Evolutionary conservation across 2,113 vertebrate genomes (phyloP).

Genomic region (Aphyosemion australe): DNA sequence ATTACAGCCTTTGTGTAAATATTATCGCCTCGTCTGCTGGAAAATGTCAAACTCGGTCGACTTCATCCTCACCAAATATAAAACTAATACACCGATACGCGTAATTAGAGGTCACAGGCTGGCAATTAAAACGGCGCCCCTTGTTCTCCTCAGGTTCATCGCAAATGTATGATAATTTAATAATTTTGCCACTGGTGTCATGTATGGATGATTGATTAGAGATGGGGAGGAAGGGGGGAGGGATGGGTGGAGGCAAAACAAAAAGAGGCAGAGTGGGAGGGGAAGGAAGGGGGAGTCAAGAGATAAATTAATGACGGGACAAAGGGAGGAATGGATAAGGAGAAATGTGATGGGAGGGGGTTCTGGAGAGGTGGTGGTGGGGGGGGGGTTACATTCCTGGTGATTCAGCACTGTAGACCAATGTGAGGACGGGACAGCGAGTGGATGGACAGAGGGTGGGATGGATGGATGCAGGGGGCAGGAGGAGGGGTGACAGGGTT

Average conservation of each 20-base stretch:
- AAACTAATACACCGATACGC: conserved; percentile 69
- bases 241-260: conserved; percentile 46
- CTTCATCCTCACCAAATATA: conserved; percentile 67
- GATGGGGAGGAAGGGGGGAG: conserved; percentile 58
- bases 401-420: conserved; percentile 62
- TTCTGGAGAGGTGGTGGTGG: background rate
- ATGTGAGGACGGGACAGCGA: conserved; percentile 43
- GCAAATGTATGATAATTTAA: conserved; percentile 72
- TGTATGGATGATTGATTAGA: conserved; percentile 76
- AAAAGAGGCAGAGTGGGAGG: conserved; percentile 54
- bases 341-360: conserved; percentile 5
- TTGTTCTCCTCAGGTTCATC: conserved; percentile 60
- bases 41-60: conserved; percentile 69
- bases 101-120: conserved; percentile 73
- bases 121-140: conserved; percentile 71
- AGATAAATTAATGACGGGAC: conserved; percentile 66
- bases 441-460: conserved; percentile 65
- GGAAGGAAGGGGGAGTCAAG: conserved; percentile 29
- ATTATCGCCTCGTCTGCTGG: conserved; percentile 58
- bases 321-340: conserved; percentile 42
- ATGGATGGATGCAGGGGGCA: conserved; percentile 50
- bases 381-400: conserved; percentile 53
- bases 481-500: conserved; percentile 62
- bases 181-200: conserved; percentile 71
- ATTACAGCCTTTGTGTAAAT: conserved; percentile 46